Percentiles rank a stretch among this genome's conserved stretches.
Evolutionary conservation across 2,888 invertebrate species (phyloP).

Genomic region (Drosophila putrida): DNA sequence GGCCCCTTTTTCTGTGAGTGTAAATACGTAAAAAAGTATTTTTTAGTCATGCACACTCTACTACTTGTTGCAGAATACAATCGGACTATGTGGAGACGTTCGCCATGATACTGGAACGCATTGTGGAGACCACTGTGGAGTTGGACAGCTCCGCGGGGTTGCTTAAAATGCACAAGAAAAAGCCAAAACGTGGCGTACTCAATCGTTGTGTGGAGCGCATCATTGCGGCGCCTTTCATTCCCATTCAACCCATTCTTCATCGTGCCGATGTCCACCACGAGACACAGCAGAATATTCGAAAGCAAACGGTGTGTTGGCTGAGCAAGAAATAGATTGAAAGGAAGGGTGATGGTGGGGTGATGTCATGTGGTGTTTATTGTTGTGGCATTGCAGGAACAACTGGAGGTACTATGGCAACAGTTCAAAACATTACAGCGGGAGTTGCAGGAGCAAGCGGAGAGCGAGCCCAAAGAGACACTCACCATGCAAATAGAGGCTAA

Average conservation of each 20-base stretch:
- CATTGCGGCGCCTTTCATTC: slow-evolving; percentile 76
- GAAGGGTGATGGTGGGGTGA: background rate
- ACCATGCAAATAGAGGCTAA: slow-evolving; percentile 85
- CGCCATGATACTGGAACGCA: slow-evolving; percentile 82
- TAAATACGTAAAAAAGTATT: too few relatives aligned
- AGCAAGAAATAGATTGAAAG: background rate
- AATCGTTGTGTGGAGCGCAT: slow-evolving; percentile 71
- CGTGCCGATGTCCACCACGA: slow-evolving; percentile 83
- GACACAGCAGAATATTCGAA: slow-evolving; percentile 82
- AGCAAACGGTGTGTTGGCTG: slow-evolving; percentile 76
- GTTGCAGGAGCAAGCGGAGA: slow-evolving; percentile 83
- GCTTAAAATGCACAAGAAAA: slow-evolving; percentile 62
- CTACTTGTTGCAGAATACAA: slow-evolving; percentile 77
- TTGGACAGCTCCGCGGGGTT: slow-evolving; percentile 43
- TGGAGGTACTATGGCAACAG: slow-evolving; percentile 84
- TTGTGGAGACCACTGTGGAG: slow-evolving; percentile 68
- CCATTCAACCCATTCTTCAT: slow-evolving; percentile 79
- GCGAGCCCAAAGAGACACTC: slow-evolving; percentile 83
- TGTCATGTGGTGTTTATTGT: slow-evolving; percentile 27
- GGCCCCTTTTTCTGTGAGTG: too few relatives aligned
- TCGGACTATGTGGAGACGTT: slow-evolving; percentile 84
- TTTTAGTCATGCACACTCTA: background rate
- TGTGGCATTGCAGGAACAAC: slow-evolving; percentile 66
- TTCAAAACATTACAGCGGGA: slow-evolving; percentile 84
- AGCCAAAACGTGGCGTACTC: slow-evolving; percentile 64